Conservation (phyloP, 1,140 invertebrate genomes). For the Procambarus virginalis region DNA sequence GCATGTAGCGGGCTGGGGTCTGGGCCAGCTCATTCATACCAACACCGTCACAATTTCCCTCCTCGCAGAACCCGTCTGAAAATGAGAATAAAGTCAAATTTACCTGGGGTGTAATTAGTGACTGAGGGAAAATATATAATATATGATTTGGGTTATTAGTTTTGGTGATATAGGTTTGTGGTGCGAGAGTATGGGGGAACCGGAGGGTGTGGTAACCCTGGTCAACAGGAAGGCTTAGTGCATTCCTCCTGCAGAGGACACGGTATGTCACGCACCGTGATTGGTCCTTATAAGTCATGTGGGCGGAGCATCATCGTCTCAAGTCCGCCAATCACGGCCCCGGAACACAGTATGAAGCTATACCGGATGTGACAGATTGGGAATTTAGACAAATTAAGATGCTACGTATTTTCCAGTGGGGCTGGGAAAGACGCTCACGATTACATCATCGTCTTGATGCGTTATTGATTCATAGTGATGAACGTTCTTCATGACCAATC, state of each 20-base stretch:
- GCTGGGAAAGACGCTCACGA: too few species aligned
- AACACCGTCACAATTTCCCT: too few species aligned
- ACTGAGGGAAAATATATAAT: too few species aligned
- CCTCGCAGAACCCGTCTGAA: too few species aligned
- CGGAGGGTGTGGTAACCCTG: slow-evolving; percentile 19
- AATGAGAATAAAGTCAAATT: too few species aligned
- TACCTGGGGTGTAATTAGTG: too few species aligned
- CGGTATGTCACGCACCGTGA: slow-evolving; percentile 17
- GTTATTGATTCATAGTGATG: not conserved
- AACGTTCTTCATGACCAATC: too few species aligned
- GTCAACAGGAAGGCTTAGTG: slow-evolving; percentile 17
- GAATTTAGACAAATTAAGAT: not conserved
- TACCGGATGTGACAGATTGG: not conserved
- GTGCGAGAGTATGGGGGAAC: not conserved
- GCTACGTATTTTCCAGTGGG: not conserved
- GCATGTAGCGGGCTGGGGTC: too few species aligned
- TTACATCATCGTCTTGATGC: not conserved
- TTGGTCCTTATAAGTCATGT: slow-evolving; percentile 28
- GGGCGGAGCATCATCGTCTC: slow-evolving; percentile 24
- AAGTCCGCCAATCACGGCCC: slow-evolving; percentile 10
- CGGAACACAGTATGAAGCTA: slow-evolving; percentile 3
- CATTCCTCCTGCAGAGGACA: slow-evolving; percentile 20
- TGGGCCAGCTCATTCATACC: too few species aligned
- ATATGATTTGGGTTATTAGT: not conserved
- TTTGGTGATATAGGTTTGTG: not conserved